phyloP scores from a whole-genome alignment of 2,113 vertebrate species.

The Benitochromis conjunctus region DNA sequence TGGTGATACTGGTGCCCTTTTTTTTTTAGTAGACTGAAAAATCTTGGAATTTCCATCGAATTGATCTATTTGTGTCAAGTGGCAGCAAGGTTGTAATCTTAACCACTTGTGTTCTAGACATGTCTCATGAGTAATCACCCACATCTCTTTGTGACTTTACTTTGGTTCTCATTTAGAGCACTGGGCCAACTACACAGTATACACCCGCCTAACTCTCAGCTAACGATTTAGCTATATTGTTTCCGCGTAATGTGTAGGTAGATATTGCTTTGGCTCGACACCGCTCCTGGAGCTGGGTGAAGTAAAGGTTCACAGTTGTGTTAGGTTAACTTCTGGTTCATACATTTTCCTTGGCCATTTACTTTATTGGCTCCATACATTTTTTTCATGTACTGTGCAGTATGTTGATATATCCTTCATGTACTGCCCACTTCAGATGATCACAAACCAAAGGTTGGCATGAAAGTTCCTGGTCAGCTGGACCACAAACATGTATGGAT shows the following conservation, averaged over 20 bases:
- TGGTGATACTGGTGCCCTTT: neutral
- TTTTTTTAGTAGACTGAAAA: neutral
- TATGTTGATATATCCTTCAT: constrained; percentile 51
- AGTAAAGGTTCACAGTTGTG: constrained; percentile 28
- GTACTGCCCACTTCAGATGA: constrained; percentile 34
- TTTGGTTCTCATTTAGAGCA: constrained; percentile 16
- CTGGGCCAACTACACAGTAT: neutral
- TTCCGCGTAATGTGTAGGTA: neutral
- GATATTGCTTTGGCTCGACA: constrained; percentile 9
- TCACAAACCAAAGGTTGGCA: constrained; percentile 61
- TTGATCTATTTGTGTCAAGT: neutral
- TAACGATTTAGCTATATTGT: neutral
- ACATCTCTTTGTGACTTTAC: constrained; percentile 31
- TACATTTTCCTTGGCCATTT: constrained; percentile 19
- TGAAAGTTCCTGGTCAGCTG: constrained; percentile 44
- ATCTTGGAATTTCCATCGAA: constrained; percentile 34
- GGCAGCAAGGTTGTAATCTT: constrained; percentile 55
- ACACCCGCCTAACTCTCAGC: neutral
- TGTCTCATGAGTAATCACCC: constrained; percentile 39
- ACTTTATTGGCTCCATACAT: constrained; percentile 61
- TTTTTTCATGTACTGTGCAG: constrained; percentile 43
- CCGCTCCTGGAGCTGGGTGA: constrained; percentile 11
- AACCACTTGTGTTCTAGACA: constrained; percentile 35
- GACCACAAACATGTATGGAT: constrained; percentile 68
- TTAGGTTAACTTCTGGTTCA: constrained; percentile 41